Conservation (phyloP, 2,113 vertebrate species). For the Phocoena sinus region DNA sequence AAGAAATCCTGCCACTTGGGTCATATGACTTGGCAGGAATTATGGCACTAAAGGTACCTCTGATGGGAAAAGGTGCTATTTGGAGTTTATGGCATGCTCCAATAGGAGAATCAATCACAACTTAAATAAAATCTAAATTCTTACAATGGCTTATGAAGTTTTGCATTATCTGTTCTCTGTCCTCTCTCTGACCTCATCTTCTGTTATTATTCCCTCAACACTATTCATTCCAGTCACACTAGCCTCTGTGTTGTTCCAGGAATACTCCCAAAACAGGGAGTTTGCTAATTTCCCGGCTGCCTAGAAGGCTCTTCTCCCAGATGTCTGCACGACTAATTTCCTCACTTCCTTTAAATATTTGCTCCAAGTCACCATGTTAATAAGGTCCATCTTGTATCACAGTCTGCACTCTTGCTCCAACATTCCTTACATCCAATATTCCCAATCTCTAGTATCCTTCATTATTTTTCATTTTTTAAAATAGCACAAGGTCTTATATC, state of each 20-base stretch:
- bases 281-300: not conserved
- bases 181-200: not conserved
- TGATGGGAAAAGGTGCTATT: not conserved
- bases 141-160: not conserved
- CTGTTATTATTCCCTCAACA: not conserved
- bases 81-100: not conserved
- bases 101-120: not conserved
- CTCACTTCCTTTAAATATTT: conserved; percentile 27
- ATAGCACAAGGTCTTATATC: not conserved
- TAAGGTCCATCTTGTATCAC: not conserved
- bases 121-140: not conserved
- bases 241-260: not conserved
- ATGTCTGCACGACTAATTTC: not conserved
- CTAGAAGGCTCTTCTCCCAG: not conserved
- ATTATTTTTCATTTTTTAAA: not conserved
- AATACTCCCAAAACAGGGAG: not conserved
- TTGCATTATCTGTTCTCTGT: not conserved
- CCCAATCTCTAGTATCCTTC: not conserved
- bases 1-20: not conserved
- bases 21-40: not conserved
- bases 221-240: not conserved
- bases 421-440: not conserved
- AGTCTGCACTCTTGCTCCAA: not conserved
- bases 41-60: not conserved
- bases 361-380: not conserved